phyloP scores from a whole-genome alignment of 2,888 invertebrate genomes.

The Enchytraeus crypticus region DNA sequence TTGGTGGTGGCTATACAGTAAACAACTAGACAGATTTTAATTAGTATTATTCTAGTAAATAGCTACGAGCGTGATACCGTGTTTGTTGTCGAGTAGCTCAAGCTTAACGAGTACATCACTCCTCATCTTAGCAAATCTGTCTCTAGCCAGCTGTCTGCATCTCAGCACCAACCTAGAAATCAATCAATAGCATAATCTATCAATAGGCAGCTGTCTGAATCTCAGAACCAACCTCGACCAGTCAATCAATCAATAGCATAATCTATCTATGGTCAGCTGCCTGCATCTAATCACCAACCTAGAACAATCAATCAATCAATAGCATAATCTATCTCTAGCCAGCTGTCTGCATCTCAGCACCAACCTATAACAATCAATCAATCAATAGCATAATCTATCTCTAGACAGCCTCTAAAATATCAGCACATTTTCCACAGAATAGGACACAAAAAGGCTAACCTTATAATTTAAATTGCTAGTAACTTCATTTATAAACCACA shows the following conservation, averaged over 20 bases:
- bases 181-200: background rate
- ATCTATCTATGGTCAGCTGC: background rate
- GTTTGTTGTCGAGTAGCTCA: slow-evolving; percentile 93
- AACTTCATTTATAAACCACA: no score
- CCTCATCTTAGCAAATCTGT: slow-evolving; percentile 69
- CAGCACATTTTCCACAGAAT: no score
- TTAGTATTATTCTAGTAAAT: no score
- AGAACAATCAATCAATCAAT: no score
- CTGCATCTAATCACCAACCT: background rate
- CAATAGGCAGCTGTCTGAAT: background rate
- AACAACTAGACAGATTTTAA: background rate
- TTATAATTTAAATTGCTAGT: no score
- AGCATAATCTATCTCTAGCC: slow-evolving; percentile 69
- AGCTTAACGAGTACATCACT: slow-evolving; percentile 77
- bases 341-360: slow-evolving; percentile 91
- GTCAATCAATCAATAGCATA: no score
- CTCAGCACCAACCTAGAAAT: slow-evolving; percentile 69
- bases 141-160: slow-evolving; percentile 87
- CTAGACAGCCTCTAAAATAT: background rate
- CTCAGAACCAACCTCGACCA: background rate
- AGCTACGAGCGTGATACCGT: no score
- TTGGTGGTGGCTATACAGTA: background rate
- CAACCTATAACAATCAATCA: slow-evolving; percentile 58
- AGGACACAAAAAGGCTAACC: no score
- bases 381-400: background rate